Percentiles rank a stretch among this genome's conserved stretches.
These are phyloP conservation scores for Diachrysia chrysitis DNA, from an alignment of 2,888 invertebrate species.

Conservation along the genomic window DNA sequence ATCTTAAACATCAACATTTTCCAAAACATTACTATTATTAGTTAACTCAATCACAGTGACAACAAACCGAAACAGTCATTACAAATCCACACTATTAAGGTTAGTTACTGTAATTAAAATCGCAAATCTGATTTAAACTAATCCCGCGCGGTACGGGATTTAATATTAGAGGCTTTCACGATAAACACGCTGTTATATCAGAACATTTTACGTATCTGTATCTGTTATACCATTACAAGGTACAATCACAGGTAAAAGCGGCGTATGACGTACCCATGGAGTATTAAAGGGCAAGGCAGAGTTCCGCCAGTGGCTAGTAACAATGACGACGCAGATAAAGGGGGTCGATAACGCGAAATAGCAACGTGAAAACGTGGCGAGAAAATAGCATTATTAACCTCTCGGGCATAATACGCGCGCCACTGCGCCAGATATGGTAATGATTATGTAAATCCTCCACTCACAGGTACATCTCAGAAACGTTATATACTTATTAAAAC, in stretches of 20 bases:
- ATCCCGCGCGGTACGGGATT: constrained; percentile 34
- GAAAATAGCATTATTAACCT: constrained; percentile 90
- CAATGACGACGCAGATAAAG: constrained; percentile 88
- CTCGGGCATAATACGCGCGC: constrained; percentile 88
- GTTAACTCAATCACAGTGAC: constrained; percentile 31
- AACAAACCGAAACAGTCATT: constrained; percentile 30
- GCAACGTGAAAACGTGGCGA: constrained; percentile 89
- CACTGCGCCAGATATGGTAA: constrained; percentile 89
- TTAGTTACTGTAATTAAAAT: constrained; percentile 53
- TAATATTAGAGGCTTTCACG: constrained; percentile 35
- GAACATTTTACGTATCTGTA: constrained; percentile 31
- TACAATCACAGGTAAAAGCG: constrained; percentile 44
- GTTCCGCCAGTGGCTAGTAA: constrained; percentile 85
- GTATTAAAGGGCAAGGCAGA: constrained; percentile 74
- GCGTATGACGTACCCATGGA: constrained; percentile 49
- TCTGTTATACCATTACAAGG: constrained; percentile 47
- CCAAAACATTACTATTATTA: constrained; percentile 20
- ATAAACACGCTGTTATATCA: constrained; percentile 47
- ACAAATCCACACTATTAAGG: constrained; percentile 43
- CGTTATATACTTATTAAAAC: constrained; percentile 89
- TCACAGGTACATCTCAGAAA: constrained; percentile 88
- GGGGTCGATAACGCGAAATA: constrained; percentile 87
- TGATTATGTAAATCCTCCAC: constrained; percentile 89
- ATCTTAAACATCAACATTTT: constrained; percentile 12
- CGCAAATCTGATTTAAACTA: constrained; percentile 56